Percentiles rank a stretch among this genome's conserved stretches.
phyloP scores from a whole-genome alignment of 2,113 vertebrate species.

The Ginglymostoma cirratum region DNA sequence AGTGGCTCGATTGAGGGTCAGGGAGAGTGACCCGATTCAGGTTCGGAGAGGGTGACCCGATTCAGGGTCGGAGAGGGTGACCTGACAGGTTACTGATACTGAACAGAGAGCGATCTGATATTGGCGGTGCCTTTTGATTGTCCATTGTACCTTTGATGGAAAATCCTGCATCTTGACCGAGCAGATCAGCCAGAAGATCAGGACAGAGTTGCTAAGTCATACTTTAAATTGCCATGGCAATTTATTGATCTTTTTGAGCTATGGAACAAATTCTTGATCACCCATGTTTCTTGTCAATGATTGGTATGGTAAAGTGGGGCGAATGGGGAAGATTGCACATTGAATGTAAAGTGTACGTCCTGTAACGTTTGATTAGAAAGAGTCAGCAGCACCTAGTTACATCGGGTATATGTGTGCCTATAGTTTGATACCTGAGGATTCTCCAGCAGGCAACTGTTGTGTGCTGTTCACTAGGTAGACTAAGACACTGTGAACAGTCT shows the following conservation, averaged over 20 bases:
- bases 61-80: too few relatives aligned
- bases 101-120: too few relatives aligned
- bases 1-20: too few relatives aligned
- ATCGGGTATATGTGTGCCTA: neutral
- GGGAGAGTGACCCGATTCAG: too few relatives aligned
- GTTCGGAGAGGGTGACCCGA: too few relatives aligned
- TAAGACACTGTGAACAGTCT: neutral
- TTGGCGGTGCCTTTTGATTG: neutral
- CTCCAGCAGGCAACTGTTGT: neutral
- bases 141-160: neutral
- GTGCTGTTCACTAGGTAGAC: neutral
- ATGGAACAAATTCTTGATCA: neutral
- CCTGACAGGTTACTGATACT: too few relatives aligned
- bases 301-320: neutral
- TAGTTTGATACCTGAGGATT: neutral
- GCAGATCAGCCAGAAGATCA: neutral
- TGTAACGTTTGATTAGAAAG: neutral
- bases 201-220: neutral
- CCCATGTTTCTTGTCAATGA: neutral
- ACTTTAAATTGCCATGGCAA: neutral
- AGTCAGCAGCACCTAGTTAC: neutral
- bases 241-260: neutral
- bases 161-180: neutral
- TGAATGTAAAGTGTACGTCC: neutral
- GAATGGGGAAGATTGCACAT: neutral